These are phyloP conservation scores for Hydra vulgaris DNA, from an alignment of 30 jellyfish, hydroid and myxozoan species.

Conservation along the genomic window DNA sequence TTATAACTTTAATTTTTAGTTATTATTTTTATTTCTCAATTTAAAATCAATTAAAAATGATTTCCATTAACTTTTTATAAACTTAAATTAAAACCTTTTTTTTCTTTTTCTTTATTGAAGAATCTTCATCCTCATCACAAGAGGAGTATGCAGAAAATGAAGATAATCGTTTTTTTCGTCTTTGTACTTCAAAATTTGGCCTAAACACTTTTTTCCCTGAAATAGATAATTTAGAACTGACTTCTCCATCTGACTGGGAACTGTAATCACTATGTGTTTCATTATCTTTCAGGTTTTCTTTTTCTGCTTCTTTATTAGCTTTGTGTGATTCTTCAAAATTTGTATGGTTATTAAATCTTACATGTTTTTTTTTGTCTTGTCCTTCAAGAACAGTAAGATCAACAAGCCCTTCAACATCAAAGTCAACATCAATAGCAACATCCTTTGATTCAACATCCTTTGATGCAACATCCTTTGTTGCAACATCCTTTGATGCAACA, in stretches of 20 bases:
- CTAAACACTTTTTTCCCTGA: slow-evolving; percentile 9
- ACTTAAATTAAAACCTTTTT: background rate
- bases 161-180: slow-evolving; percentile 23
- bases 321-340: background rate
- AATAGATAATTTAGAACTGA: background rate
- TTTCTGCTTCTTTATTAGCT: background rate
- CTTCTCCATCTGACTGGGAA: slow-evolving; percentile 29
- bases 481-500: no score
- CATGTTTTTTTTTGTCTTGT: background rate
- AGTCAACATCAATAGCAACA: background rate
- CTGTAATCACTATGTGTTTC: slow-evolving; percentile 4
- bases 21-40: no score
- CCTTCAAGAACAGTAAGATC: background rate
- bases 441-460: background rate
- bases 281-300: background rate
- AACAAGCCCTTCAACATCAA: background rate
- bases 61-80: no score
- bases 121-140: slow-evolving; percentile 25
- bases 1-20: no score
- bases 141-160: slow-evolving; percentile 39
- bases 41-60: no score
- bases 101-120: slow-evolving; percentile 9
- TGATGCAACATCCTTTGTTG: no score
- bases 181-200: slow-evolving; percentile 22
- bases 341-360: background rate